Evolutionary conservation across 2,888 invertebrate genomes (phyloP), one percentile per base, ranked within the genome.

Genomic region (Orthosia gothica): DNA sequence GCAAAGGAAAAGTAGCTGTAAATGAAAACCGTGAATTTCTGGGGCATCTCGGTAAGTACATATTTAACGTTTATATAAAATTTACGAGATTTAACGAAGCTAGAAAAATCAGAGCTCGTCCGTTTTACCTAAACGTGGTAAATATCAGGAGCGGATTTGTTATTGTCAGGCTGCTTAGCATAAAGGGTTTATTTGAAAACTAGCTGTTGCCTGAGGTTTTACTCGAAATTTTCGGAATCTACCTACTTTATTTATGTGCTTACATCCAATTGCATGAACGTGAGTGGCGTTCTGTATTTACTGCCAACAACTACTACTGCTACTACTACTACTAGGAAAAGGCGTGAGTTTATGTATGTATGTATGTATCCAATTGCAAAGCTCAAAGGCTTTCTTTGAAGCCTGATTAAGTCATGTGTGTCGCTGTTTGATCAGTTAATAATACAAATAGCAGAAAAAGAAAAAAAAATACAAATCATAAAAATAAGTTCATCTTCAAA

Each of bases 71-170:
- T 76, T 76, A 7, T 20, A 26, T 69, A 23, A 63, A 54, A 18
- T 58, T 59, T 49, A 49, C 11, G 40, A 13, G 55, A 73, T 77
- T 65, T 62, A 62, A 73, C 74, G 80, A 79, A 77, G 54, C 45
- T 47, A 57, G 40, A 73, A 70, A 73, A 79, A 26, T 52, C 32
- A 23, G 45, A 40, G 9, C 1, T 40, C 40, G 40, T 40, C 40
- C 9, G 49, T 32, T 70, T 52, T n/a, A 18, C 26, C 15, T 55
- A 11, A 7, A 7, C 32, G 40, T 45, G 11, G 18, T 45, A 3
- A 20, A n/a, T 40, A 32, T 47, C 13, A 26, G 49, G 7, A 54
- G 45, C 5, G n/a, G 13, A 11, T 5, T 74, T 40, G 13, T n/a
- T 5, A 13, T 73, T 67, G 67, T 55, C 65, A 49, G 18, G 9